A percentile compares a stretch with the other conserved stretches of the same genome.
Conservation (phyloP, 2,797 vertebrate species). For the Sitta carolinensis region DNA sequence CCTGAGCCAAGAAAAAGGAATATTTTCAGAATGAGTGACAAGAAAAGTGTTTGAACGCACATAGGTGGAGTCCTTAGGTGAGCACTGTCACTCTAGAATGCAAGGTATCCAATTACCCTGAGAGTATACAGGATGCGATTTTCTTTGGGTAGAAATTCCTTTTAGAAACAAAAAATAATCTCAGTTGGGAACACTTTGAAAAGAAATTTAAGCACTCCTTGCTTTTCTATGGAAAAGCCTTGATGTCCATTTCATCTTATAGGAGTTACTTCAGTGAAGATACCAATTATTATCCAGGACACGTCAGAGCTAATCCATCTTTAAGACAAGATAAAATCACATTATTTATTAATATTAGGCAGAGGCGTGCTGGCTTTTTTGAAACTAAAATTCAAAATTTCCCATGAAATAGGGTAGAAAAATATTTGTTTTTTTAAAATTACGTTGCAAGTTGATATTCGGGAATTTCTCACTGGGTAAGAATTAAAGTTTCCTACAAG, state of each 20-base stretch:
- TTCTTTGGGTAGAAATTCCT: background rate
- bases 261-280: background rate
- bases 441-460: background rate
- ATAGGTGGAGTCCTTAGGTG: background rate
- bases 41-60: background rate
- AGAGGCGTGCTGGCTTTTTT: background rate
- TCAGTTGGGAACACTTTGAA: background rate
- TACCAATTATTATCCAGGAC: background rate
- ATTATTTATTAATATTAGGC: background rate
- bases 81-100: background rate
- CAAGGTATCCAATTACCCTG: background rate
- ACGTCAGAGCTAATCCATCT: background rate
- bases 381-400: background rate
- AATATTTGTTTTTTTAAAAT: background rate
- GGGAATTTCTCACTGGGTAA: background rate
- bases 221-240: background rate
- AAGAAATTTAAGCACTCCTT: background rate
- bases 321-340: constrained; percentile 6
- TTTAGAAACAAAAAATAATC: background rate
- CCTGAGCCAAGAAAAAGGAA: background rate
- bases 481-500: constrained; percentile 35
- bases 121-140: background rate
- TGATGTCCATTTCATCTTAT: background rate
- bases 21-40: background rate
- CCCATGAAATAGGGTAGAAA: background rate